Evolutionary conservation across 2,888 invertebrate genomes (phyloP).

Genomic region (Bellardia bayeri): DNA sequence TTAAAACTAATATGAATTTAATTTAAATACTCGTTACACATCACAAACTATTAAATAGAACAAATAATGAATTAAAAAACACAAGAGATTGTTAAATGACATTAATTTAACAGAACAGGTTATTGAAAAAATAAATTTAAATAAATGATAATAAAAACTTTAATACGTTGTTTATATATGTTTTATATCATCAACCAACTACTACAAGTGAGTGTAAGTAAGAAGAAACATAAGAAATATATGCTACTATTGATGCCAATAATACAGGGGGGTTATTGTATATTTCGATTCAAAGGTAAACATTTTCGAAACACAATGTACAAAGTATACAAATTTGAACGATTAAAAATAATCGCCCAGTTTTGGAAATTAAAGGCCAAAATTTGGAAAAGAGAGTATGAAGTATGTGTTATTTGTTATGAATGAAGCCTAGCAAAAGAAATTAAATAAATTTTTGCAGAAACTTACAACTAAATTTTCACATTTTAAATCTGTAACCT

Average conservation of each 20-base stretch:
- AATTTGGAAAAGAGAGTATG: slow-evolving; percentile 21
- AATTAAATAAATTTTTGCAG: slow-evolving; percentile 54
- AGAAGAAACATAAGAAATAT: slow-evolving; percentile 18
- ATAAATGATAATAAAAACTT: slow-evolving; percentile 27
- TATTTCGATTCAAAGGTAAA: no score
- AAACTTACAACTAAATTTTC: slow-evolving; percentile 67
- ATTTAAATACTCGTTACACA: slow-evolving; percentile 71
- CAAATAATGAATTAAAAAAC: slow-evolving; percentile 45
- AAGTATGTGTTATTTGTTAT: not conserved
- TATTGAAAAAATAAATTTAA: slow-evolving; percentile 13
- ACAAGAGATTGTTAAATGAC: slow-evolving; percentile 20
- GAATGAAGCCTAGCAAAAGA: slow-evolving; percentile 31
- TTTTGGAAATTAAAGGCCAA: slow-evolving; percentile 51
- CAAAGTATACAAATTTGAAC: no score
- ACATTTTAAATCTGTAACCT: slow-evolving; percentile 66
- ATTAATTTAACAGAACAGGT: slow-evolving; percentile 17
- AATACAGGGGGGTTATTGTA: not conserved
- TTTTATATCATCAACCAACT: slow-evolving; percentile 43
- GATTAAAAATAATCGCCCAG: no score
- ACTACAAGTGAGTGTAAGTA: slow-evolving; percentile 38
- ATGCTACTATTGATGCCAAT: slow-evolving; percentile 38
- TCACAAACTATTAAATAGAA: slow-evolving; percentile 69
- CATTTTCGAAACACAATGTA: no score
- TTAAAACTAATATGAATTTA: slow-evolving; percentile 70
- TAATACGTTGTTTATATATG: slow-evolving; percentile 1